phyloP scores from a whole-genome alignment of 2,888 invertebrate genomes.

The Drosophila prostipennis region DNA sequence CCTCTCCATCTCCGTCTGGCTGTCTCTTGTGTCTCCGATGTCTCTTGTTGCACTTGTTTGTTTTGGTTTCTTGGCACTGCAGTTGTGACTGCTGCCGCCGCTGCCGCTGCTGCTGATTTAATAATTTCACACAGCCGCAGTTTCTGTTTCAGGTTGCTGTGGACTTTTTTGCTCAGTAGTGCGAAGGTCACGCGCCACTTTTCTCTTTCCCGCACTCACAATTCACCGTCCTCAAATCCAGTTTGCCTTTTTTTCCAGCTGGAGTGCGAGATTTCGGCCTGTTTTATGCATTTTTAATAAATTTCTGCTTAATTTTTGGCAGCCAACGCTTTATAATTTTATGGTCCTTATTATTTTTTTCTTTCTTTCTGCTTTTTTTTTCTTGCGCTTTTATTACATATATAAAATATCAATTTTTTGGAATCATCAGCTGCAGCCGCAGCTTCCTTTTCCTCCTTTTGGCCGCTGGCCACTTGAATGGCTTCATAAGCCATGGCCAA shows the following conservation, averaged over 20 bases:
- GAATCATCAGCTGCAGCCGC: constrained; percentile 20
- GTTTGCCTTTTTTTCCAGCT: constrained; percentile 16
- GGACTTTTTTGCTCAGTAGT: constrained; percentile 52
- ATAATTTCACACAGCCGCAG: constrained; percentile 62
- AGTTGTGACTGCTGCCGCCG: constrained; percentile 25
- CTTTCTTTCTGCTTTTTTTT: constrained; percentile 28
- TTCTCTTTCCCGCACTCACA: constrained; percentile 61
- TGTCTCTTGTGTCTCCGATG: constrained; percentile 5
- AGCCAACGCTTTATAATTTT: constrained; percentile 37
- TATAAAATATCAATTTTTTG: constrained; percentile 76
- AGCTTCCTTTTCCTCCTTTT: constrained; percentile 42
- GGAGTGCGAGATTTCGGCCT: constrained; percentile 32
- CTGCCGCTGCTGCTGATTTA: constrained; percentile 13
- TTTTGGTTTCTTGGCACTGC: constrained; percentile 42
- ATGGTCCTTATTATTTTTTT: constrained; percentile 24
- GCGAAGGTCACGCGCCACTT: constrained; percentile 74
- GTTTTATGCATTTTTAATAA: constrained; percentile 74
- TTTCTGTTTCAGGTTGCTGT: constrained; percentile 12
- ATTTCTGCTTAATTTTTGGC: constrained; percentile 67
- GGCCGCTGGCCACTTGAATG: constrained; percentile 58
- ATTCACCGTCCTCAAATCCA: constrained; percentile 50
- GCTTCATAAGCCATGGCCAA: constrained; percentile 75
- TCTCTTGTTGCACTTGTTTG: constrained; percentile 50
- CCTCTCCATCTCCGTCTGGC: constrained; percentile 9
- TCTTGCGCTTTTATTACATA: constrained; percentile 40